Evolutionary conservation across 2,797 vertebrate genomes (phyloP).

Genomic region (Periophthalmus magnuspinnatus): DNA sequence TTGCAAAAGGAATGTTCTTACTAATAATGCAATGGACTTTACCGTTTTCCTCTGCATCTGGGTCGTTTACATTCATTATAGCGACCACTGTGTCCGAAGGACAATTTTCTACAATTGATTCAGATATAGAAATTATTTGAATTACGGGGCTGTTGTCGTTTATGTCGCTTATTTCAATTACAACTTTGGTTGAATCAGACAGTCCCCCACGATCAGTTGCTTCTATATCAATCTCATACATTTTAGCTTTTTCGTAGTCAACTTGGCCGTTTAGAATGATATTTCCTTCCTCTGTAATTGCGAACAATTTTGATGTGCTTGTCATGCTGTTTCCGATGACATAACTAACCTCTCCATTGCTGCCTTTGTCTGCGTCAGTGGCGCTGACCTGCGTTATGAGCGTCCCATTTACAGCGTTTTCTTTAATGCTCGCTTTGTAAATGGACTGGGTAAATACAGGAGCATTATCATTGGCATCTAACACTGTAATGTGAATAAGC

Average conservation of each 20-base stretch:
- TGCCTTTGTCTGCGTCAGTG: slow-evolving; percentile 57
- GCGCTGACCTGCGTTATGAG: slow-evolving; percentile 57
- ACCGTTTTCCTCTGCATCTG: too few species aligned
- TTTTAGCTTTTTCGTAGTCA: too few species aligned
- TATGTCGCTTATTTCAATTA: too few species aligned
- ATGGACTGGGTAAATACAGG: slow-evolving; percentile 45
- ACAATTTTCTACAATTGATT: too few species aligned
- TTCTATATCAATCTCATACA: too few species aligned
- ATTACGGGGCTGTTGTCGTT: too few species aligned
- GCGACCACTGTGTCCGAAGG: too few species aligned
- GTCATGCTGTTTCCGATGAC: slow-evolving; percentile 58
- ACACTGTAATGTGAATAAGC: slow-evolving; percentile 58
- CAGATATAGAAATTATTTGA: too few species aligned
- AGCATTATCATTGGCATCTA: slow-evolving; percentile 69
- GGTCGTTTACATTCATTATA: too few species aligned
- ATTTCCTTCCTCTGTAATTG: neutral
- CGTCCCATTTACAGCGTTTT: slow-evolving; percentile 55
- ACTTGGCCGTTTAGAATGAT: too few species aligned
- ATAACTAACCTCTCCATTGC: slow-evolving; percentile 53
- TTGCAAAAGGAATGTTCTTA: slow-evolving; percentile 60
- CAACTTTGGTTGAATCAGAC: too few species aligned
- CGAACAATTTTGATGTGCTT: slow-evolving; percentile 49
- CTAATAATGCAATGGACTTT: slow-evolving; percentile 17
- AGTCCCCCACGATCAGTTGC: too few species aligned
- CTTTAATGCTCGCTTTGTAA: slow-evolving; percentile 56